Evolutionary conservation across 92 coral and sea anemone species (phyloP).

Genomic region (Plumapathes pennacea): DNA sequence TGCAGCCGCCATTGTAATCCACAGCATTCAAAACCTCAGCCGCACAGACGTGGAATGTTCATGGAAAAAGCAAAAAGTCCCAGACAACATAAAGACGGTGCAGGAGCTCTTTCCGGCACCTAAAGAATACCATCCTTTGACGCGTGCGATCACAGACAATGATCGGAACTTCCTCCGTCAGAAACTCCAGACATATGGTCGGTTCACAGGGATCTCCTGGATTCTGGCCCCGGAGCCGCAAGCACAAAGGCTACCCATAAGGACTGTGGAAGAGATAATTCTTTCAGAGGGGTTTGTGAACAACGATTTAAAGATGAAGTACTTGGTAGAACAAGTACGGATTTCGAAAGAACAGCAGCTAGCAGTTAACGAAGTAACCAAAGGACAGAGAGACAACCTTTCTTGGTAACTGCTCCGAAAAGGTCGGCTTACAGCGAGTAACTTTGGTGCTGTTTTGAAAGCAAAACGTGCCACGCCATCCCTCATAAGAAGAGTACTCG

Average conservation of each 20-base stretch:
- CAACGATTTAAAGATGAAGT: constrained; percentile 13
- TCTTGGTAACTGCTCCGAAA: constrained; percentile 15
- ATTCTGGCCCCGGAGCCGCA: constrained; percentile 41
- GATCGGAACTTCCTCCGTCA: constrained; percentile 34
- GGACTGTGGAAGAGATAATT: constrained; percentile 37
- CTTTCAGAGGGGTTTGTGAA: constrained; percentile 33
- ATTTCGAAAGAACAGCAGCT: constrained; percentile 4
- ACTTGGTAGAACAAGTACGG: constrained; percentile 6
- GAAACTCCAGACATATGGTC: constrained; percentile 39
- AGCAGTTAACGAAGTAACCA: constrained; percentile 13
- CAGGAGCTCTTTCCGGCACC: constrained; percentile 37
- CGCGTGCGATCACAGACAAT: constrained; percentile 22
- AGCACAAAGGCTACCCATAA: constrained; percentile 22
- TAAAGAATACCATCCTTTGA: constrained; percentile 26
- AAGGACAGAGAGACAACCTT: constrained; percentile 34
- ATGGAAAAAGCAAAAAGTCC: constrained; percentile 34
- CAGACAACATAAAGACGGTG: constrained; percentile 30
- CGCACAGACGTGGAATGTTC: constrained; percentile 25
- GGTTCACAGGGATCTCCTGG: constrained; percentile 46
- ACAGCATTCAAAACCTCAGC: constrained; percentile 22
- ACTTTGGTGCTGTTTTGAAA: constrained; percentile 19
- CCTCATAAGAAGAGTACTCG: constrained; percentile 10
- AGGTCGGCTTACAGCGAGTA: constrained; percentile 26
- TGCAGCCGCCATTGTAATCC: constrained; percentile 23
- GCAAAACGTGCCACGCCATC: constrained; percentile 31